Evolutionary conservation across 2,113 vertebrate species (phyloP).

Genomic region (Gadus macrocephalus): DNA sequence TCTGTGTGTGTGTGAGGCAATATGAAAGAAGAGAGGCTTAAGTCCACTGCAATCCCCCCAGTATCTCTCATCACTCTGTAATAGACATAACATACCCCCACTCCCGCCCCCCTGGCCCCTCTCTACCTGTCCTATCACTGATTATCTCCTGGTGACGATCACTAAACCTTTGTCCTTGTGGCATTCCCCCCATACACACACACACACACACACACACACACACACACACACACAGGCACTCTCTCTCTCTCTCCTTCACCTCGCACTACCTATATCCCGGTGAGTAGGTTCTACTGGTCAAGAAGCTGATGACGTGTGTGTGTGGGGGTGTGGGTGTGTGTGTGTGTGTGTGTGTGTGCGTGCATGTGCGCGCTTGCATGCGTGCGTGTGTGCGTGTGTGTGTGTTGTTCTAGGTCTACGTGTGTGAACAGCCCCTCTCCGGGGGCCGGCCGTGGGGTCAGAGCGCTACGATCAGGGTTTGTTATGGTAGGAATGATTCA

Average conservation of each 20-base stretch:
- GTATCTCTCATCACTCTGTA: not conserved
- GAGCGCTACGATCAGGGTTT: conserved; percentile 8
- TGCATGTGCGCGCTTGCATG: conserved; percentile 12
- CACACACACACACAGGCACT: conserved; percentile 3
- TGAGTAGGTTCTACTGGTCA: conserved; percentile 25
- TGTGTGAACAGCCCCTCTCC: conserved; percentile 31
- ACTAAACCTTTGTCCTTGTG: not conserved
- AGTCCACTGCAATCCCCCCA: conserved; percentile 26
- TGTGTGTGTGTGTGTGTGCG: not conserved
- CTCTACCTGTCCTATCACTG: not conserved
- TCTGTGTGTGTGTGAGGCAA: conserved; percentile 7
- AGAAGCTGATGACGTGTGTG: conserved; percentile 19
- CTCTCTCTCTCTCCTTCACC: conserved; percentile 25
- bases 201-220: not conserved
- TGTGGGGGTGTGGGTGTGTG: conserved; percentile 21
- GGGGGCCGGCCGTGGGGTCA: too few relatives aligned
- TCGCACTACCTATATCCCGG: not conserved
- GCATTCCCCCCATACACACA: not conserved
- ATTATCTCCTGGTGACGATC: too few relatives aligned
- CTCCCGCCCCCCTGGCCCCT: not conserved
- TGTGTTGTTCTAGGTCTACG: conserved; percentile 37
- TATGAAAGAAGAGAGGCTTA: not conserved
- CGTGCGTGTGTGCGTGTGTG: conserved; percentile 12
- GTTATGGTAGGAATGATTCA: conserved; percentile 30
- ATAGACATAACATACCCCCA: too few relatives aligned